Evolutionary conservation across 2,797 vertebrate species (phyloP).

Genomic region (Mergus octosetaceus): DNA sequence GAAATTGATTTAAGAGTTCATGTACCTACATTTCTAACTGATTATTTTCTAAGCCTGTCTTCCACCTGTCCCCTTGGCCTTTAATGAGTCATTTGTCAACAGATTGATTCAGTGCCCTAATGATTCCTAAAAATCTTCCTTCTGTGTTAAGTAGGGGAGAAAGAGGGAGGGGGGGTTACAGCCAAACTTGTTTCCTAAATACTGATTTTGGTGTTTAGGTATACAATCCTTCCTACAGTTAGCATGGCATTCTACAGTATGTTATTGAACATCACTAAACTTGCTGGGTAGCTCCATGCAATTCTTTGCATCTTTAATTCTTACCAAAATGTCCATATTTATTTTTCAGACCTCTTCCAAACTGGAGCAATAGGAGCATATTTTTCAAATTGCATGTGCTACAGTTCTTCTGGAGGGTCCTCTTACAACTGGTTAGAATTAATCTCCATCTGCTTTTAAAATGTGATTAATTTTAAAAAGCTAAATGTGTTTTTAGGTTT

Average conservation of each 20-base stretch:
- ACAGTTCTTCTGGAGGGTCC: background rate
- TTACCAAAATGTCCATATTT: background rate
- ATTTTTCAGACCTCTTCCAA: background rate
- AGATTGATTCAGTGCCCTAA: background rate
- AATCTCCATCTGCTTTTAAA: background rate
- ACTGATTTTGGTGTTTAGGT: background rate
- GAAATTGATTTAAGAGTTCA: background rate
- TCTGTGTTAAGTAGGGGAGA: background rate
- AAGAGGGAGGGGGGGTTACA: background rate
- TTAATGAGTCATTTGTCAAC: background rate
- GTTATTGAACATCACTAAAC: background rate
- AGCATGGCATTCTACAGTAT: background rate
- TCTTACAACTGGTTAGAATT: constrained; percentile 7
- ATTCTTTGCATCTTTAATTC: background rate
- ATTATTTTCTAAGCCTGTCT: background rate
- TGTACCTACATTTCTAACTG: background rate
- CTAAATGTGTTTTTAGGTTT: background rate
- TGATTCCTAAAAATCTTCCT: background rate
- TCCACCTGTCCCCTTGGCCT: accelerated
- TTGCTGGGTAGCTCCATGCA: background rate
- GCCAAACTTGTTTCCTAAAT: background rate
- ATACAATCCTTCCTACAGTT: background rate
- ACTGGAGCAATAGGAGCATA: background rate
- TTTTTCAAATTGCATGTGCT: background rate
- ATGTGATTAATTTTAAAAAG: background rate